Conservation (phyloP, 2,797 vertebrate genomes). For the Gadopsis bispinosus region DNA sequence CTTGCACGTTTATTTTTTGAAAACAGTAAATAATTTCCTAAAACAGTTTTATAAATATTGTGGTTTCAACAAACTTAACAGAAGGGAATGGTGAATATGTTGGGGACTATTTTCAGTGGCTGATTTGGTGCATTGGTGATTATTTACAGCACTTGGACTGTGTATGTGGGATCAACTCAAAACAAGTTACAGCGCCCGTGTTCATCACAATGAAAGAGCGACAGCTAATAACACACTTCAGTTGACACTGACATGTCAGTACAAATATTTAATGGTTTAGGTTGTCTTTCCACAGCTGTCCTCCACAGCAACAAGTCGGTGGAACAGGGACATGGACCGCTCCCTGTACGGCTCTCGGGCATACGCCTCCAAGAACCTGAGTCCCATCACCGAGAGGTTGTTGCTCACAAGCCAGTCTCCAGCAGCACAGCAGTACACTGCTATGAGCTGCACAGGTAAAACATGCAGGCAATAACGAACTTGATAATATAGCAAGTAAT, state of each 20-base stretch:
- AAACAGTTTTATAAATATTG: background rate
- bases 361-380: slow-evolving; percentile 85
- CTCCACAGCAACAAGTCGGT: slow-evolving; percentile 45
- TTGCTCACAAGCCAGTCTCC: slow-evolving; percentile 39
- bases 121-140: background rate
- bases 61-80: background rate
- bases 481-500: background rate
- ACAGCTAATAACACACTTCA: background rate
- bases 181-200: background rate
- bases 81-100: background rate
- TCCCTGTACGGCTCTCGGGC: slow-evolving; percentile 81
- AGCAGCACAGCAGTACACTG: slow-evolving; percentile 10
- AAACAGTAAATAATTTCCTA: background rate
- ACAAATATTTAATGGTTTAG: background rate
- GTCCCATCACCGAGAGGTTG: slow-evolving; percentile 81
- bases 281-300: slow-evolving; percentile 27
- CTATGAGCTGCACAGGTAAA: slow-evolving; percentile 39
- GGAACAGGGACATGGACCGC: slow-evolving; percentile 82
- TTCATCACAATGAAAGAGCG: background rate
- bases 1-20: background rate
- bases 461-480: background rate
- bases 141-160: background rate
- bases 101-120: background rate
- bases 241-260: background rate
- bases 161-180: background rate